These are phyloP conservation scores for Solenopsis invicta DNA, from an alignment of 1,140 invertebrate genomes.

Conservation along the genomic window DNA sequence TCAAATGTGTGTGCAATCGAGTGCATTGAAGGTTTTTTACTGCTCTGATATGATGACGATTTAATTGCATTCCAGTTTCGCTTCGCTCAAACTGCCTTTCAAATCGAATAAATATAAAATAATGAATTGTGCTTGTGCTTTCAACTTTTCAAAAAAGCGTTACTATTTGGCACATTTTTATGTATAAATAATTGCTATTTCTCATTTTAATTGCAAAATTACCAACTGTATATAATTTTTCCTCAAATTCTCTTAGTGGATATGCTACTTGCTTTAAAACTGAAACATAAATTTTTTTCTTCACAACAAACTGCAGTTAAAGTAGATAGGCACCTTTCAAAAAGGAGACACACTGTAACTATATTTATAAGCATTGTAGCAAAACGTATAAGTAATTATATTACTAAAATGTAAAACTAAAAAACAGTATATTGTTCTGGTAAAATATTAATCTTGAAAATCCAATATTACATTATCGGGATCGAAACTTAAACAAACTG, in stretches of 20 bases:
- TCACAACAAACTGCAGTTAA: background rate
- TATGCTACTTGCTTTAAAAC: background rate
- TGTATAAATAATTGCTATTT: background rate
- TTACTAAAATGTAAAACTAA: background rate
- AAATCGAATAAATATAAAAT: background rate
- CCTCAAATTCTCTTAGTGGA: background rate
- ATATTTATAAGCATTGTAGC: background rate
- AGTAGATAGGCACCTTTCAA: background rate
- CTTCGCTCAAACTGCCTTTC: background rate
- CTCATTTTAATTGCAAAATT: background rate
- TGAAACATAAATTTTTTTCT: background rate
- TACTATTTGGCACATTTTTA: background rate
- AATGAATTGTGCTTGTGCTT: background rate
- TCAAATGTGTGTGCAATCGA: background rate
- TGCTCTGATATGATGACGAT: background rate
- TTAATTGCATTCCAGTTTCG: slow-evolving; percentile 2
- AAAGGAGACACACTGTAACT: background rate
- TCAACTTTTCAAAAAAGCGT: background rate
- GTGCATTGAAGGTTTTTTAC: slow-evolving; percentile 3
- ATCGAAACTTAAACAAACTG: background rate
- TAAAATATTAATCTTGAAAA: background rate
- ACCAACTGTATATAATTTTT: background rate
- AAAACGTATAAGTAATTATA: background rate
- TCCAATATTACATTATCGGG: background rate
- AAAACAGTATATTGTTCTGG: background rate